A percentile compares a stretch with the other conserved stretches of the same genome.
These are phyloP conservation scores for Diorhabda carinulata DNA, from an alignment of 1,140 invertebrate genomes.

Conservation along the genomic window DNA sequence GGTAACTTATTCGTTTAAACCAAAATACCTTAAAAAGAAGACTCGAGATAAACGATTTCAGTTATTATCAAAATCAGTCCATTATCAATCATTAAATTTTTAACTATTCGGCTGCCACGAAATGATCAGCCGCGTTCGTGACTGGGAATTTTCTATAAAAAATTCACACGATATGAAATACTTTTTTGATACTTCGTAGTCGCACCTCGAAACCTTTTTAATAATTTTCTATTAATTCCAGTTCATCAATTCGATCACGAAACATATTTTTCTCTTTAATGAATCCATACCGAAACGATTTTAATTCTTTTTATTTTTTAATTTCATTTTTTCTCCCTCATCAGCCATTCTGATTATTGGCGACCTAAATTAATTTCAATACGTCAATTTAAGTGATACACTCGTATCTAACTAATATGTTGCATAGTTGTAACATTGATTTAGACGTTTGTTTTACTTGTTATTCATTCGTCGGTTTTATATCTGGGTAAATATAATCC, in stretches of 20 bases:
- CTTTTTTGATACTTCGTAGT: neutral
- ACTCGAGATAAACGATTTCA: neutral
- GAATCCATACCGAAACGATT: neutral
- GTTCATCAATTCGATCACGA: slow-evolving; percentile 19
- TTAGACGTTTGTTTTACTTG: too few relatives aligned
- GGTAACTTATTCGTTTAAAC: too few relatives aligned
- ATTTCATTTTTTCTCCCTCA: too few relatives aligned
- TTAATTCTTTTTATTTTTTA: too few relatives aligned
- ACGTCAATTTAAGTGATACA: too few relatives aligned
- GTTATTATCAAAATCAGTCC: neutral
- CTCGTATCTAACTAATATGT: too few relatives aligned
- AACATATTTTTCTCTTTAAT: slow-evolving; percentile 17
- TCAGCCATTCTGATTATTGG: too few relatives aligned
- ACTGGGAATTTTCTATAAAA: neutral
- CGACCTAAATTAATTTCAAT: too few relatives aligned
- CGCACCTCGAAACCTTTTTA: neutral
- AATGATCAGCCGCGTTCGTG: neutral
- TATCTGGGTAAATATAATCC: too few relatives aligned
- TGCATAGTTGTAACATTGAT: too few relatives aligned
- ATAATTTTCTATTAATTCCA: slow-evolving; percentile 21
- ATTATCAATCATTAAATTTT: neutral
- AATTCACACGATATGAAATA: neutral
- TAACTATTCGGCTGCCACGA: neutral
- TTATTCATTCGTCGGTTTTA: too few relatives aligned
- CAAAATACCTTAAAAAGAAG: neutral